Evolutionary conservation across 2,888 invertebrate species (phyloP).

Genomic region (Aphrophora alni): DNA sequence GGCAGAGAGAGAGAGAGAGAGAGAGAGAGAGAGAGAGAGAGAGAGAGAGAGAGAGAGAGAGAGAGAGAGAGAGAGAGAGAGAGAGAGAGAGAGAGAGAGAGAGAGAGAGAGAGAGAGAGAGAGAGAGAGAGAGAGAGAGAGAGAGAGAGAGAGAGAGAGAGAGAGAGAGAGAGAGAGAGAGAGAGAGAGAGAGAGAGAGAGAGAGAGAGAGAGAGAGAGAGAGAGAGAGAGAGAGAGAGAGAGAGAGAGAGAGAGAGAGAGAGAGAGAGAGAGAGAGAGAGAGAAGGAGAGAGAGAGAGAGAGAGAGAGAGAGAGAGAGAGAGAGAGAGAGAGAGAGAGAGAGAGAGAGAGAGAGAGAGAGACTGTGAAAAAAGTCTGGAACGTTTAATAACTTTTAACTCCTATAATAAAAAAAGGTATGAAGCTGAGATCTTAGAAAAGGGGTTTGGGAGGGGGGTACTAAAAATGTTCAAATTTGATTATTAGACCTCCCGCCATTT

Average conservation of each 20-base stretch:
- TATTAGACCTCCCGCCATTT: too few species aligned
- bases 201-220: constrained; percentile 31
- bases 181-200: constrained; percentile 32
- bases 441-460: too few species aligned
- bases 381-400: too few species aligned
- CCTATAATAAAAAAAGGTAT: too few species aligned
- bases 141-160: constrained; percentile 32
- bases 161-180: constrained; percentile 32
- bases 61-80: constrained; percentile 32
- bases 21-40: constrained; percentile 32
- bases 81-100: constrained; percentile 32
- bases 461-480: too few species aligned
- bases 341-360: constrained; percentile 32
- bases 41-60: constrained; percentile 32
- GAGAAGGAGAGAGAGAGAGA: constrained; percentile 30
- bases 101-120: constrained; percentile 32
- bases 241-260: constrained; percentile 32
- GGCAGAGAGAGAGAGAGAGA: constrained; percentile 28
- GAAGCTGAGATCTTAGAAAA: too few species aligned
- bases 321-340: constrained; percentile 32
- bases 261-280: constrained; percentile 32
- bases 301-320: constrained; percentile 32
- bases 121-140: constrained; percentile 32
- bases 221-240: constrained; percentile 32
- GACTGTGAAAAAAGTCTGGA: constrained; percentile 22